Base-by-base conservation (phyloP, 2,888 invertebrate species). In the Cephus spinipes region DNA sequence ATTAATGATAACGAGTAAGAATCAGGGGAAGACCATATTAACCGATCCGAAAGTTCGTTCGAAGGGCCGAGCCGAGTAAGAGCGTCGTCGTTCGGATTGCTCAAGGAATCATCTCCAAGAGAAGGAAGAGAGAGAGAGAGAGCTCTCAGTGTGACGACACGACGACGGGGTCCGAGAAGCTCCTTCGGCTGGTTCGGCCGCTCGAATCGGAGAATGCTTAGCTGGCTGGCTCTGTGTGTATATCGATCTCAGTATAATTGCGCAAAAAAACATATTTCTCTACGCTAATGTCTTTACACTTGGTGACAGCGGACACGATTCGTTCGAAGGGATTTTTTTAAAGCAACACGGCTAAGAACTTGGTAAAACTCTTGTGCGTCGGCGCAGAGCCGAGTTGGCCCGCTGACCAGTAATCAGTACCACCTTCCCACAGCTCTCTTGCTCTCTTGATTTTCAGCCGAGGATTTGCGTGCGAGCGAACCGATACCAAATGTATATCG, bases 191-290 rank as follows among this genome's bases (percentile, higher is more conserved):
- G 76, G n/a, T 80, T 83, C 83, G 83, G 83, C 84, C 81, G 81
- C 86, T 86, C 87, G 88, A 89, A 86, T 87, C 86, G 87, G 87
- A 85, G 89, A 89, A 89, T 89, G 90, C 89, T 89, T 89, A 89
- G 88, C 87, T 90, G 89, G 87, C 87, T 90, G 89, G 87, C 87
- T 90, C 88, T 90, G 88, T 90, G 89, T 90, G 89, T 90, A 90
- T 87, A 87, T 82, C 86, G 87, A 86, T 80, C 79, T 81, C 75
- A 79, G 77, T 75, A 80, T 76, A 76, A 79, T 79, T 80, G 76
- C 78, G 83, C 80, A 79, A 81, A 79, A 76, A 76, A 69, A 55
- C 69, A 35, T 12, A 35, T 12, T 35, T 79, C 81, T 81, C 84
- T 84, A 82, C 81, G 85, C 85, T 85, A 85, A 84, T 86, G 79